These are phyloP conservation scores for Geodia barretti DNA, from an alignment of 37 sponge, comb jelly and placozoan species.

Conservation along the genomic window DNA sequence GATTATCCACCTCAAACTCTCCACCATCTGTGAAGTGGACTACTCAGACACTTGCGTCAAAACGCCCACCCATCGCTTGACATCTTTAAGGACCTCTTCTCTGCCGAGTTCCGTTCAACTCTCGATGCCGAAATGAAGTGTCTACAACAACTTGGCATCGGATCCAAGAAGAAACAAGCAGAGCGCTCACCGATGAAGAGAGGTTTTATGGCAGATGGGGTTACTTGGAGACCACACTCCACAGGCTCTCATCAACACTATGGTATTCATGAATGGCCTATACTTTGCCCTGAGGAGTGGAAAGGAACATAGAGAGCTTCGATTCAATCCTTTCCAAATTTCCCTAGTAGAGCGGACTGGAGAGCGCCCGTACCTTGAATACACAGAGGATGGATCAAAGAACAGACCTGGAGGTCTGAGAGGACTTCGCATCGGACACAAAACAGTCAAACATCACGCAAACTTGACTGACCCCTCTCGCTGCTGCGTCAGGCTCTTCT, in stretches of 20 bases:
- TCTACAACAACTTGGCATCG: conserved; percentile 7
- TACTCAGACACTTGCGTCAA: not conserved
- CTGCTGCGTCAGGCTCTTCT: conserved; percentile 20
- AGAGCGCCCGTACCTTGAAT: conserved; percentile 9
- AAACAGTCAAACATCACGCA: conserved; percentile 26
- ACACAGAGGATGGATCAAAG: conserved; percentile 39
- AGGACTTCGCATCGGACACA: not conserved
- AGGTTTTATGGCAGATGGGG: conserved; percentile 5
- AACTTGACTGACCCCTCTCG: conserved; percentile 1
- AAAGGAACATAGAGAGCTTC: conserved; percentile 24
- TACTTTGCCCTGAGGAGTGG: conserved; percentile 39
- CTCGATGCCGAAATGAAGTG: conserved; percentile 60
- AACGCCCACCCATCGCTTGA: not conserved
- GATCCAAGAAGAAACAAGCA: conserved; percentile 10
- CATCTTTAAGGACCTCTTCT: conserved; percentile 29
- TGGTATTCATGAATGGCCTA: conserved; percentile 35
- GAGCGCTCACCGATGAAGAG: conserved; percentile 22
- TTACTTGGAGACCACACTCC: conserved; percentile 12
- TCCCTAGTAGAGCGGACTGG: not conserved
- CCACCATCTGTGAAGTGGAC: not conserved
- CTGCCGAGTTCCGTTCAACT: not conserved
- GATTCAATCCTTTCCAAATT: conserved; percentile 17
- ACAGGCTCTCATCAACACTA: conserved; percentile 24
- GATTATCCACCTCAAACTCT: not conserved
- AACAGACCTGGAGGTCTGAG: conserved; percentile 39